A percentile compares a stretch with the other conserved stretches of the same genome.
Evolutionary conservation across 35 echinoderm and acorn worm species (phyloP).

Genomic region (Apostichopus parvimensis): DNA sequence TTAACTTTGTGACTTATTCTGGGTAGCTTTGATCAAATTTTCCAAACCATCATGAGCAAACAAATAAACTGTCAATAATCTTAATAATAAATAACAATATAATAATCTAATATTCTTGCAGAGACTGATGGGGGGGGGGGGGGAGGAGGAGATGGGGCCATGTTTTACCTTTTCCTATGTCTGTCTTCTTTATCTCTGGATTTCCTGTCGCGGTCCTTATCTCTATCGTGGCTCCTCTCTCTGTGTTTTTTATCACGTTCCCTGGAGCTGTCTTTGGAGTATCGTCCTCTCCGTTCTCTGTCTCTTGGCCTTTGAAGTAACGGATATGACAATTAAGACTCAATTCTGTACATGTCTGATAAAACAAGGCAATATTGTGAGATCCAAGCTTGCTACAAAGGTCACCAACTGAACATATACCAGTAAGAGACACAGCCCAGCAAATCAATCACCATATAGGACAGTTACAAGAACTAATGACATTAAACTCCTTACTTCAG

Average conservation of each 20-base stretch:
- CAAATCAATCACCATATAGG: no score
- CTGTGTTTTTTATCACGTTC: conserved; percentile 10
- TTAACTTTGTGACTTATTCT: no score
- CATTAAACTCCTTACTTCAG: no score
- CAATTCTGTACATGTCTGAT: not conserved
- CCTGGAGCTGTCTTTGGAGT: conserved; percentile 13
- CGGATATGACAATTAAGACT: not conserved
- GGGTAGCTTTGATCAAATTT: no score
- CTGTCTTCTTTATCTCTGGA: conserved; percentile 10
- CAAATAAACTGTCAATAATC: no score
- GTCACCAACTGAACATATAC: no score
- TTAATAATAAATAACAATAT: not conserved
- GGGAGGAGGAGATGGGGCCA: not conserved
- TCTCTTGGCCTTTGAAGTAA: not conserved
- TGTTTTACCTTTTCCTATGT: not conserved
- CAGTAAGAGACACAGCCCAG: no score
- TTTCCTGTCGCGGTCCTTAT: not conserved
- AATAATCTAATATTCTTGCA: not conserved
- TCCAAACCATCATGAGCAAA: no score
- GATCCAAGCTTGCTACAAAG: no score
- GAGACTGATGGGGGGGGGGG: no score
- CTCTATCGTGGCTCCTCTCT: not conserved
- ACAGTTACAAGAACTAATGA: no score
- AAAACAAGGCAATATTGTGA: no score
- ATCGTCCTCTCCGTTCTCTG: conserved; percentile 24